Conservation (phyloP, 1,140 invertebrate genomes). For the Sesamia nonagrioides region DNA sequence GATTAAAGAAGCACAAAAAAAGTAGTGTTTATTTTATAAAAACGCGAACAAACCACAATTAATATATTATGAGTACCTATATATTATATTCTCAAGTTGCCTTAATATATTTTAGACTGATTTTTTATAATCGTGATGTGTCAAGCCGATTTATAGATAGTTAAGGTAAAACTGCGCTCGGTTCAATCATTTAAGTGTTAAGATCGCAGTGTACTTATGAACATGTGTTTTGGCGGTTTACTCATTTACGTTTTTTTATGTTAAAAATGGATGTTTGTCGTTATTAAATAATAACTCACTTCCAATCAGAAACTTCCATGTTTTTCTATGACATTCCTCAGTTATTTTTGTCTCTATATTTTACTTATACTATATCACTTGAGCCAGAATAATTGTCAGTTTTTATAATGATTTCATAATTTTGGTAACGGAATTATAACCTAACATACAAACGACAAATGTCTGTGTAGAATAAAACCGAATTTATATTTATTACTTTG, state of each 20-base stretch:
- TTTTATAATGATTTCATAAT: not conserved
- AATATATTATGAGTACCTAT: slow-evolving; percentile 58
- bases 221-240: slow-evolving; percentile 58
- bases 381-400: not conserved
- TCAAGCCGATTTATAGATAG: slow-evolving; percentile 57
- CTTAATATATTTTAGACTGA: slow-evolving; percentile 87
- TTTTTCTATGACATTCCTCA: not conserved
- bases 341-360: slow-evolving; percentile 3
- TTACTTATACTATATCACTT: not conserved
- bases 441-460: slow-evolving; percentile 19
- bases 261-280: slow-evolving; percentile 26
- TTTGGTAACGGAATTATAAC: not conserved
- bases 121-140: slow-evolving; percentile 80
- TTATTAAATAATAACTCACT: not conserved
- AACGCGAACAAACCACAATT: slow-evolving; percentile 51
- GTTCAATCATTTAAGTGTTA: slow-evolving; percentile 59
- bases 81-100: slow-evolving; percentile 81
- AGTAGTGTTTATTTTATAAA: not conserved
- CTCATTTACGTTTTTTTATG: slow-evolving; percentile 52
- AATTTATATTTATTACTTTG: slow-evolving; percentile 50
- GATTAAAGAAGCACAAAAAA: too few species aligned
- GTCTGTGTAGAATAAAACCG: slow-evolving; percentile 40
- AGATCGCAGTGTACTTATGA: slow-evolving; percentile 68
- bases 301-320: not conserved
- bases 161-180: slow-evolving; percentile 41